Base-by-base conservation (phyloP, 2,888 invertebrate genomes). In the Acanthococcus lagerstroemiae region DNA sequence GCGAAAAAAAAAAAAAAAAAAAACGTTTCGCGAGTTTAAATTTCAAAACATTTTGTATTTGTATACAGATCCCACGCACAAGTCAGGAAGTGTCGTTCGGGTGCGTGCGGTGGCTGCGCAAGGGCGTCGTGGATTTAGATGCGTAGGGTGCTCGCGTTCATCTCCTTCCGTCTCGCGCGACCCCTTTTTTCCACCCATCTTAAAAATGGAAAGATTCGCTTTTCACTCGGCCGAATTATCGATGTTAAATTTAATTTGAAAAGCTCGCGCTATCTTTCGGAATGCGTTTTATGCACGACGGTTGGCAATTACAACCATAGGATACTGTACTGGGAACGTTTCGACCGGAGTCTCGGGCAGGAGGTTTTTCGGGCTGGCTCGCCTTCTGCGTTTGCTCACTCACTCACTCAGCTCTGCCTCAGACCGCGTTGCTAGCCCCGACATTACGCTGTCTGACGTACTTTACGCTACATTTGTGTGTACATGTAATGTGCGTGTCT, bases 31-130 rank as follows among this genome's bases (percentile, higher is more conserved):
- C 25, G 58, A 45, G 44, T 25, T 45, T n/a, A 22, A 44, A 22
- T 58, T 58, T 58, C 44, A 58, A 45, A 46, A 58, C 45, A 45
- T 37, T 58, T 58, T 58, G 58, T 58, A 58, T 58, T 58, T 58
- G 45, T 58, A 58, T 45, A 19, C 50, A 24, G 37, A 58, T 45
- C 58, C 58, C 45, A 58, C 58, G 58, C 58, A 58, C 58, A 58
- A 58, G 58, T 58, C 58, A 45, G 45, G 46, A 58, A 58, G 58
- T 58, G 58, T 58, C 45, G 58, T 21, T 37, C 37, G 37, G 58
- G 45, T 58, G 58, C 58, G 58, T 58, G 58, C 46, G 24, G 37
- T 25, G 22, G 19, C 45, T 58, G 58, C 58, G 58, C 58, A 58
- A 25, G 37, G 58, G 46, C 58, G 37, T 25, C 46, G 46, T 45